Conservation (phyloP, 2,113 vertebrate genomes). For the Protobothrops flavoviridis region DNA sequence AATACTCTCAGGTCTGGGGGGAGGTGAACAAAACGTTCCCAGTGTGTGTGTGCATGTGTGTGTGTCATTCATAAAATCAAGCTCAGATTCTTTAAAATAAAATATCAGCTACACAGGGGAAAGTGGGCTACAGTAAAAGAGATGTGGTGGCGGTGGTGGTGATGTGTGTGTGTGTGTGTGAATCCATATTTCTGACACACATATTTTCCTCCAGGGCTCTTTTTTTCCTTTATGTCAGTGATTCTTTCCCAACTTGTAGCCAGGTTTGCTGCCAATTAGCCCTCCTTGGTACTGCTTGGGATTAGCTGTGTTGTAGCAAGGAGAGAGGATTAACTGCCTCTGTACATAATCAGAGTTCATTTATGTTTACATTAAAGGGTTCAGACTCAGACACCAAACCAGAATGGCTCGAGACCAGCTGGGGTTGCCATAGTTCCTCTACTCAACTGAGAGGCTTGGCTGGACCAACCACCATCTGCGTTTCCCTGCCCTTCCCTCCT, state of each 20-base stretch:
- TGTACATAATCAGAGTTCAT: slow-evolving; percentile 14
- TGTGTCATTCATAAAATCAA: neutral
- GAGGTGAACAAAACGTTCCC: neutral
- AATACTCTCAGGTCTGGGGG: neutral
- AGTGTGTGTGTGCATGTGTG: no score
- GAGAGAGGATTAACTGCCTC: neutral
- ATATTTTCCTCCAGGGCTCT: neutral
- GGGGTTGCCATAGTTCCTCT: neutral
- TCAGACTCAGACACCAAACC: neutral
- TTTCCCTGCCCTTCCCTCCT: neutral
- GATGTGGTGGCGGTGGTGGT: neutral
- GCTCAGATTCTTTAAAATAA: neutral
- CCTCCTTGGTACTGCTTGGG: neutral
- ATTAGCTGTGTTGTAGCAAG: neutral
- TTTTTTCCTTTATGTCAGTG: no score
- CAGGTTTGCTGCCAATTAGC: neutral
- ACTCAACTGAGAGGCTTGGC: neutral
- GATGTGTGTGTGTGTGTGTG: neutral
- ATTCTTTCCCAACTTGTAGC: neutral
- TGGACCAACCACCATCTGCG: neutral
- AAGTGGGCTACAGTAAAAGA: neutral
- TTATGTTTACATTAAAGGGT: neutral
- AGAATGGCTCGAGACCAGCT: neutral
- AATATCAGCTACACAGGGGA: neutral
- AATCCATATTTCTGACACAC: neutral